Evolutionary conservation across 2,888 invertebrate genomes (phyloP).

Genomic region (Aphidius colemani): DNA sequence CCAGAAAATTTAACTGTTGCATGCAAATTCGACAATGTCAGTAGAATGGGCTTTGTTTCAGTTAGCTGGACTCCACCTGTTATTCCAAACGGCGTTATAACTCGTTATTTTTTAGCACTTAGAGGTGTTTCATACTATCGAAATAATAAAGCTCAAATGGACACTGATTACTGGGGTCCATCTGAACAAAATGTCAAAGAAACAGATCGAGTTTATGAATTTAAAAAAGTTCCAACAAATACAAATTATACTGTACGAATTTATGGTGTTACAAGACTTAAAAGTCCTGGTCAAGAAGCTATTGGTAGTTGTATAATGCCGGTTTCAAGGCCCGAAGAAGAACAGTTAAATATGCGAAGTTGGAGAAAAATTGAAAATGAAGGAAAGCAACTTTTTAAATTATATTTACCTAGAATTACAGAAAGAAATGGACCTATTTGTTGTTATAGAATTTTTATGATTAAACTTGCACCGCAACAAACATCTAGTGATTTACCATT

Average conservation of each 20-base stretch:
- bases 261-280: conserved; percentile 71
- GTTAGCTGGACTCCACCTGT: conserved; percentile 76
- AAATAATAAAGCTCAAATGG: conserved; percentile 60
- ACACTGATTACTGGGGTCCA: conserved; percentile 65
- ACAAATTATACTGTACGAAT: conserved; percentile 78
- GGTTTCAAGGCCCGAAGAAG: conserved; percentile 72
- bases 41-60: conserved; percentile 67
- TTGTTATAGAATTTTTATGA: conserved; percentile 81
- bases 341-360: conserved; percentile 65
- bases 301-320: conserved; percentile 71
- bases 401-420: conserved; percentile 76
- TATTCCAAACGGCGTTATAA: conserved; percentile 78
- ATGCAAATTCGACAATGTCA: conserved; percentile 70
- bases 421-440: conserved; percentile 88
- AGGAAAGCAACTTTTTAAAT: conserved; percentile 74
- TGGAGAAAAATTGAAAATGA: conserved; percentile 70
- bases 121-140: conserved; percentile 62
- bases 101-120: conserved; percentile 72
- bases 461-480: conserved; percentile 69
- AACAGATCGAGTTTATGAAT: conserved; percentile 61
- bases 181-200: conserved; percentile 66
- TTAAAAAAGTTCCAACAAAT: conserved; percentile 77
- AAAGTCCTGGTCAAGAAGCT: conserved; percentile 73
- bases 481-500: conserved; percentile 70
- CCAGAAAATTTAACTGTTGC: conserved; percentile 71